Evolutionary conservation across 2,113 vertebrate species (phyloP).

Genomic region (Symphodus melops): DNA sequence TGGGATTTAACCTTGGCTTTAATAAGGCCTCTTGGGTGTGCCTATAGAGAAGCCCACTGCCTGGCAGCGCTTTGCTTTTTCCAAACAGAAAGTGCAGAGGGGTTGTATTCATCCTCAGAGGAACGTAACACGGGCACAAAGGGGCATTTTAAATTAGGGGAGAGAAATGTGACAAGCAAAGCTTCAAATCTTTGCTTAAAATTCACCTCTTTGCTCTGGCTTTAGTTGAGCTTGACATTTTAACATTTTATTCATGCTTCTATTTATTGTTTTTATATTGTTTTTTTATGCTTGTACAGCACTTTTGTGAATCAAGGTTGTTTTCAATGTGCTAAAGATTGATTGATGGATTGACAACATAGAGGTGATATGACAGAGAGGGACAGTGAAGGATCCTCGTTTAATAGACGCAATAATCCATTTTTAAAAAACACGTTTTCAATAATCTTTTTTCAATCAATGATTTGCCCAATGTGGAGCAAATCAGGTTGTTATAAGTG

Average conservation of each 20-base stretch:
- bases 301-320: too few species aligned
- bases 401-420: background rate
- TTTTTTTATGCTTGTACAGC: too few species aligned
- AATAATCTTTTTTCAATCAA: conserved; percentile 27
- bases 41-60: conserved; percentile 29
- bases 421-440: conserved; percentile 47
- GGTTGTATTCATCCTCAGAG: background rate
- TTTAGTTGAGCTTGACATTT: too few species aligned
- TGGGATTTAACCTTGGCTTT: conserved; percentile 69
- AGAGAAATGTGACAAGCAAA: conserved; percentile 13
- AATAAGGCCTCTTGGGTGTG: conserved; percentile 75
- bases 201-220: too few species aligned
- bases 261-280: too few species aligned
- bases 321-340: too few species aligned
- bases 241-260: too few species aligned
- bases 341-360: too few species aligned
- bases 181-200: too few species aligned
- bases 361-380: conserved; percentile 14
- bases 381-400: background rate
- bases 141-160: background rate
- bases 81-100: conserved; percentile 20
- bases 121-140: background rate
- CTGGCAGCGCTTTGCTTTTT: conserved; percentile 32
- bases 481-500: conserved; percentile 16
- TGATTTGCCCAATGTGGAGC: background rate